Base-by-base conservation (phyloP, 1,140 invertebrate species). In the Tetraneura akinire region DNA sequence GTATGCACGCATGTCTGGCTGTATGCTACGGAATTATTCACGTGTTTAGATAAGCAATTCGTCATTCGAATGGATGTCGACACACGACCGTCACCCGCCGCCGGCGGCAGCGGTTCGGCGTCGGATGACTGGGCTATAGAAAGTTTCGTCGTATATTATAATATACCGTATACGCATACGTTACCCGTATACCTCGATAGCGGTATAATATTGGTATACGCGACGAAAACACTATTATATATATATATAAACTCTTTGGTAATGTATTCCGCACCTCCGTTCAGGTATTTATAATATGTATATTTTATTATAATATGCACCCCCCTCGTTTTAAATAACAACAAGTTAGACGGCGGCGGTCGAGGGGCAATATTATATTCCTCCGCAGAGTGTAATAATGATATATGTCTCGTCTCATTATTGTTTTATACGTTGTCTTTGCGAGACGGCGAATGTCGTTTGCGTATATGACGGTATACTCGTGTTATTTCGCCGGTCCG, bases 271-370 rank as follows among this genome's bases (percentile, higher is more conserved):
- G 29, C 18, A n/a, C 26, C 4, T 66, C 37, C 26, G 71, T 49
- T 26, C 23, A 23, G 23, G 32, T 37, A 37, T 4, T 4, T 37
- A 37, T 37, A n/a, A n/a, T n/a, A n/a, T 32, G 64, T 68, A 32
- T 16, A 37, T 37, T 32, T 16, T 51, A 71, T 73, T 73, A 74
- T 74, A 74, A 74, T 74, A 74, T 74, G 71, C 71, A 74, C 71
- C 71, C 71, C 47, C 11, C 3, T 55, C 26, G 49, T 74, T 74
- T 53, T 55, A 55, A 55, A 74, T 74, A 32, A 55, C 47, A 37
- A 73, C 71, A 74, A 55, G 51, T 74, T 74, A 3, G 14, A 32
- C 49, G 5, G 9, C 47, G 42, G 23, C 47, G 26, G 37, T 26
- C 14, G 3, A 0, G 18, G 3, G n/a, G 16, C 21, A 6, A 6